Percentiles rank a stretch among this genome's conserved stretches.
Evolutionary conservation across 2,888 invertebrate species (phyloP).

Genomic region (Liopterus haemorrhoidalis): DNA sequence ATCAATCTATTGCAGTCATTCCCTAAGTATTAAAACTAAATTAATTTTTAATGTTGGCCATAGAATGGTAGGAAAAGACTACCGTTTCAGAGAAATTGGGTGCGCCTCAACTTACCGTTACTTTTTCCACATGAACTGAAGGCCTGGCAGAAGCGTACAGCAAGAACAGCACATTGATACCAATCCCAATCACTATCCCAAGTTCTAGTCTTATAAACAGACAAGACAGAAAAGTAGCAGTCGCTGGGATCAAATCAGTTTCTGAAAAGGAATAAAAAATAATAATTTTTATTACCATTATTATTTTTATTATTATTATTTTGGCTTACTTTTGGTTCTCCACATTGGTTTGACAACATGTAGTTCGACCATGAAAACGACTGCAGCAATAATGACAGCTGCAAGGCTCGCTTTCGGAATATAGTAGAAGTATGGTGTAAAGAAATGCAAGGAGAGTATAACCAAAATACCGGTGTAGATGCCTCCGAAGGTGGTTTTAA

Average conservation of each 20-base stretch:
- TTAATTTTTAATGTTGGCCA: too few species aligned
- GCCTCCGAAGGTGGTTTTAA: constrained; percentile 62
- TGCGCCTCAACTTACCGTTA: constrained; percentile 45
- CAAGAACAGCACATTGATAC: constrained; percentile 56
- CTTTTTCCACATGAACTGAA: constrained; percentile 53
- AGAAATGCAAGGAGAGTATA: constrained; percentile 51
- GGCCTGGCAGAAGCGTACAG: constrained; percentile 60
- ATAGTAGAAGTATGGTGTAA: constrained; percentile 61
- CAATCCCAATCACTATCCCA: constrained; percentile 61
- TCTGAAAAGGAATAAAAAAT: constrained; percentile 46
- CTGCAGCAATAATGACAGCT: constrained; percentile 66
- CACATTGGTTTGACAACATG: constrained; percentile 60
- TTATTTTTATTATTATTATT: too few species aligned
- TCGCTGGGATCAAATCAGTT: constrained; percentile 60
- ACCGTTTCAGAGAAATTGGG: neutral
- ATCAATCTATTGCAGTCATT: too few species aligned
- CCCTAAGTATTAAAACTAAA: too few species aligned
- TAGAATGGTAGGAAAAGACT: too few species aligned
- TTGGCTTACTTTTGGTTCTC: constrained; percentile 56
- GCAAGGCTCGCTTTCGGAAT: constrained; percentile 62
- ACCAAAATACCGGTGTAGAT: constrained; percentile 56
- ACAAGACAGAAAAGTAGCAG: constrained; percentile 59
- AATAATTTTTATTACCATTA: neutral
- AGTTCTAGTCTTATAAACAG: constrained; percentile 59
- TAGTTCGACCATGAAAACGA: constrained; percentile 62